A percentile compares a stretch with the other conserved stretches of the same genome.
Conservation (phyloP, 1,140 invertebrate genomes). For the Listronotus oregonensis region DNA sequence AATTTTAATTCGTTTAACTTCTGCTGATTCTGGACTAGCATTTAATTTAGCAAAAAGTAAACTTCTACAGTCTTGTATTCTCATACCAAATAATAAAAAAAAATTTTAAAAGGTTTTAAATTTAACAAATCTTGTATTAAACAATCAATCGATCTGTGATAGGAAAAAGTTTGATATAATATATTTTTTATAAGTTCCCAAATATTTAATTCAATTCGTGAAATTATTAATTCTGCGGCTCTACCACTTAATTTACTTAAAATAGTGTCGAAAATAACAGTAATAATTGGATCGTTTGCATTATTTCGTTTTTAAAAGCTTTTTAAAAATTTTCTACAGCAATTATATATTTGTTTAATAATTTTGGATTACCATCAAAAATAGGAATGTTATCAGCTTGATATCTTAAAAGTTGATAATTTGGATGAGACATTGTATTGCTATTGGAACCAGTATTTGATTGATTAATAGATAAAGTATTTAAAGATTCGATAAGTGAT, state of each 20-base stretch:
- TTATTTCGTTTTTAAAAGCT: constrained; percentile 6
- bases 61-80: constrained; percentile 37
- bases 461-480: no score
- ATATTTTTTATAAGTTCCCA: constrained; percentile 37
- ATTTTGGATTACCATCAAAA: no score
- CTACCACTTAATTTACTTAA: constrained; percentile 38
- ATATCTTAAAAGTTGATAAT: no score
- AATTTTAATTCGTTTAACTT: constrained; percentile 21
- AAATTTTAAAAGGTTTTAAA: constrained; percentile 35
- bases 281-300: constrained; percentile 23
- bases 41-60: constrained; percentile 40
- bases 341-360: no score
- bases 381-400: no score
- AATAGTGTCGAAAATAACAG: constrained; percentile 24
- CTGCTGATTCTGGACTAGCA: neutral
- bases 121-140: constrained; percentile 39
- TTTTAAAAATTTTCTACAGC: constrained; percentile 20
- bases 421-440: no score
- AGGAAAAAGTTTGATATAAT: constrained; percentile 31
- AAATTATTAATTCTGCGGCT: constrained; percentile 32
- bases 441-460: no score
- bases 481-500: no score
- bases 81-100: constrained; percentile 34
- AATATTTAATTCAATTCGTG: constrained; percentile 36
- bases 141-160: constrained; percentile 42